A percentile compares a stretch with the other conserved stretches of the same genome.
Evolutionary conservation across 2,888 invertebrate genomes (phyloP).

Genomic region (Altica lythri): DNA sequence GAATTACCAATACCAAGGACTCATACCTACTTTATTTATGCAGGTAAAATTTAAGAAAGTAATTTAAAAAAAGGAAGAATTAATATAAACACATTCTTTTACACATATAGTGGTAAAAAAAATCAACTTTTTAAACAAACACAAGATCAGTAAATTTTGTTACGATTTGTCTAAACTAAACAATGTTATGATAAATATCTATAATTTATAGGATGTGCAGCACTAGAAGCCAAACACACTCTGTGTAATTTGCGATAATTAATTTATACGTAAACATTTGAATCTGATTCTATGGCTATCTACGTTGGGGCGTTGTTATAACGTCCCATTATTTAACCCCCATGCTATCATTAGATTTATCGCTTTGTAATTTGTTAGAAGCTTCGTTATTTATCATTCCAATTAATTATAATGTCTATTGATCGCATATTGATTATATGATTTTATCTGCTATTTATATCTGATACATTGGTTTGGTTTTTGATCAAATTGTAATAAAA

Average conservation of each 20-base stretch:
- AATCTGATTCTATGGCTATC: slow-evolving; percentile 28
- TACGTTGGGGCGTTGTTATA: slow-evolving; percentile 22
- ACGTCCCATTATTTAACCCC: slow-evolving; percentile 27
- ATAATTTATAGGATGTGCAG: slow-evolving; percentile 15
- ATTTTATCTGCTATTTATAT: too few species aligned
- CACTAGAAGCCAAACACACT: slow-evolving; percentile 12
- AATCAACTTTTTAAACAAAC: too few species aligned
- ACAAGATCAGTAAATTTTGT: slow-evolving; percentile 9
- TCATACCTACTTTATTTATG: too few species aligned
- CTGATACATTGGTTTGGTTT: not conserved
- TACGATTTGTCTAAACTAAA: slow-evolving; percentile 2
- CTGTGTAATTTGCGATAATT: slow-evolving; percentile 26
- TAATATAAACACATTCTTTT: too few species aligned
- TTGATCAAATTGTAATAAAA: not conserved
- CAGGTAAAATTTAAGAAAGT: too few species aligned
- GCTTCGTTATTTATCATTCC: slow-evolving; percentile 25
- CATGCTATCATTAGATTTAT: slow-evolving; percentile 29
- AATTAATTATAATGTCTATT: slow-evolving; percentile 23
- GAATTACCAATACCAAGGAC: too few species aligned
- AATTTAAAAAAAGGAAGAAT: too few species aligned
- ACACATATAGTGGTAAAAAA: too few species aligned
- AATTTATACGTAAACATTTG: slow-evolving; percentile 33
- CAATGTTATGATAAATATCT: slow-evolving; percentile 5
- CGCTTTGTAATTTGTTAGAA: slow-evolving; percentile 29
- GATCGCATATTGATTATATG: too few species aligned